phyloP scores from a whole-genome alignment of 35 echinoderm and acorn worm genomes.

The Holothuria glaberrima region DNA sequence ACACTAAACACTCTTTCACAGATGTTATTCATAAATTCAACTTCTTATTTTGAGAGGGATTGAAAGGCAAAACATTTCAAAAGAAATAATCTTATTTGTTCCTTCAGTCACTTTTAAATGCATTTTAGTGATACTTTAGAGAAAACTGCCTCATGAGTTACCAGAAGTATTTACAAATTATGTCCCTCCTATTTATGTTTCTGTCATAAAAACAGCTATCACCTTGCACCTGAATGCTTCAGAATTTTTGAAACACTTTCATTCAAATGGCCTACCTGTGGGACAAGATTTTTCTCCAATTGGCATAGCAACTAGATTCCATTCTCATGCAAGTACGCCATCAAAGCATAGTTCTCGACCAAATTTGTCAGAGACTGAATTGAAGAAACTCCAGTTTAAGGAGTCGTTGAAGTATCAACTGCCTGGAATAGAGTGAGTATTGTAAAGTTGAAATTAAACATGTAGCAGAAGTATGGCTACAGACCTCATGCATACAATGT shows the following conservation, averaged over 20 bases:
- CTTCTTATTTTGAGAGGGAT: too few relatives aligned
- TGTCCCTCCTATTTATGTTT: background rate
- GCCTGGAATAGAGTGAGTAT: slow-evolving; percentile 51
- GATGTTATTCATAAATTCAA: too few relatives aligned
- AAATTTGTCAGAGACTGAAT: background rate
- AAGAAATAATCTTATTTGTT: too few relatives aligned
- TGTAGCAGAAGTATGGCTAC: background rate
- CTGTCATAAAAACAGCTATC: background rate
- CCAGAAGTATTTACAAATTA: too few relatives aligned
- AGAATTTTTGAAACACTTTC: slow-evolving; percentile 56
- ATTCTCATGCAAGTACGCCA: slow-evolving; percentile 38
- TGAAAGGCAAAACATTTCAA: too few relatives aligned
- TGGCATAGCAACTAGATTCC: slow-evolving; percentile 32
- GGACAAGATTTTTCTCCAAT: slow-evolving; percentile 58
- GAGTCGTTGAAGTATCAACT: slow-evolving; percentile 34
- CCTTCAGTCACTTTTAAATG: too few relatives aligned
- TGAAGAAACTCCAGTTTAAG: slow-evolving; percentile 9
- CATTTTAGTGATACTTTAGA: too few relatives aligned
- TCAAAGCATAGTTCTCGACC: slow-evolving; percentile 33
- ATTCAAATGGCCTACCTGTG: slow-evolving; percentile 30
- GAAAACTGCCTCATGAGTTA: too few relatives aligned
- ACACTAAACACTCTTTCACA: too few relatives aligned
- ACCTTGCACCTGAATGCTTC: slow-evolving; percentile 52
- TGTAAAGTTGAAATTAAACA: background rate
- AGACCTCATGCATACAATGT: background rate